These are phyloP conservation scores for Eulithis prunata DNA, from an alignment of 2,888 invertebrate genomes.

Conservation along the genomic window DNA sequence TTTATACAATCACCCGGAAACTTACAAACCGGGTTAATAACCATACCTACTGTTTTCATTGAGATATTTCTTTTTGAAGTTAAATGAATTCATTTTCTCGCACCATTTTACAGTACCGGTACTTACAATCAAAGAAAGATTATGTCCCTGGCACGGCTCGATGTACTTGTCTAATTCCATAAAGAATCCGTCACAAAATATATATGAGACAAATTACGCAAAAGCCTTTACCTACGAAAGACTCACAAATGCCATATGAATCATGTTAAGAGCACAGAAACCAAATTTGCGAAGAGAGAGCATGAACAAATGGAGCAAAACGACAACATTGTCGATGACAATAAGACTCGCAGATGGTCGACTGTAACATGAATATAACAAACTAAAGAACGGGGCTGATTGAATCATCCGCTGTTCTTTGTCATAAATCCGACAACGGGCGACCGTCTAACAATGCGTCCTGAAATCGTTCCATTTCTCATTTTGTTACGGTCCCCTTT, in stretches of 20 bases:
- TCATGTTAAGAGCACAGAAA: constrained; percentile 31
- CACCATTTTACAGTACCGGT: neutral
- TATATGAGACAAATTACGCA: no score
- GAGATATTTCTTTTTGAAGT: neutral
- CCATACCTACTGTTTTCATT: constrained; percentile 27
- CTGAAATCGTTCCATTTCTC: constrained; percentile 84
- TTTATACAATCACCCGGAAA: constrained; percentile 58
- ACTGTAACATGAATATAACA: constrained; percentile 81
- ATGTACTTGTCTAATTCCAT: no score
- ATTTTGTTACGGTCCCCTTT: constrained; percentile 84
- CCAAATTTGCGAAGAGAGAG: constrained; percentile 40
- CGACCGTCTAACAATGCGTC: constrained; percentile 80
- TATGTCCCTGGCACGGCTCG: no score
- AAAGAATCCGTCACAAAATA: no score
- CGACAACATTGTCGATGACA: constrained; percentile 68
- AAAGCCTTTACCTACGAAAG: neutral
- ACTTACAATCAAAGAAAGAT: neutral
- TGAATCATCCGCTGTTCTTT: constrained; percentile 84
- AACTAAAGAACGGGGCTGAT: constrained; percentile 82
- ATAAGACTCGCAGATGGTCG: constrained; percentile 71
- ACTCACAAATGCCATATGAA: neutral
- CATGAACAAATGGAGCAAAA: constrained; percentile 64
- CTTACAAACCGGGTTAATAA: constrained; percentile 39
- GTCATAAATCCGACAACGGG: constrained; percentile 84
- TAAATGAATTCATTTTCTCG: neutral